phyloP scores from a whole-genome alignment of 1,140 invertebrate species.

The Diuraphis noxia region DNA sequence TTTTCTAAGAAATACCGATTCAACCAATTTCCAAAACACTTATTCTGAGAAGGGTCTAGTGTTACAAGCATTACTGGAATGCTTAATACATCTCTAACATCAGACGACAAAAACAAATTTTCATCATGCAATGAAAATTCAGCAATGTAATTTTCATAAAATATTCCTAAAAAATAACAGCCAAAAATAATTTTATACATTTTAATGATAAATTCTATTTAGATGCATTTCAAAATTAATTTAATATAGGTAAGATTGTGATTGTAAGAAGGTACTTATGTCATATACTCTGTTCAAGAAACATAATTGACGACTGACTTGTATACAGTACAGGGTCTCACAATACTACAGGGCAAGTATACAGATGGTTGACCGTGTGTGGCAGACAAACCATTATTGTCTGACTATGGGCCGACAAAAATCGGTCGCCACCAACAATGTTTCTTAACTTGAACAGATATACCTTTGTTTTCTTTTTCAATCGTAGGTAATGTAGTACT shows the following conservation, averaged over 20 bases:
- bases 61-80: conserved; percentile 92
- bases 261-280: too few species aligned
- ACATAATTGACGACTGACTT: too few species aligned
- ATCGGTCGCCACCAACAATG: too few species aligned
- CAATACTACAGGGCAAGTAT: too few species aligned
- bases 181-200: not conserved
- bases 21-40: conserved; percentile 91
- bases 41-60: conserved; percentile 83
- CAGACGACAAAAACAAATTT: conserved; percentile 84
- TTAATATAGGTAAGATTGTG: too few species aligned
- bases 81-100: conserved; percentile 79
- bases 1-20: conserved; percentile 87
- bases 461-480: not conserved
- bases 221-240: not conserved
- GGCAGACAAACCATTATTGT: too few species aligned
- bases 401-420: too few species aligned
- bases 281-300: too few species aligned
- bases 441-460: too few species aligned
- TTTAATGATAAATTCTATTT: not conserved
- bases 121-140: conserved; percentile 98
- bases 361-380: too few species aligned
- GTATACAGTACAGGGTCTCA: too few species aligned
- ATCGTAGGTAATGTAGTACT: not conserved
- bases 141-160: conserved; percentile 86
- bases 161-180: not conserved